Evolutionary conservation across 37 sponge, comb jelly and placozoan species (phyloP).

Genomic region (Petrosia ficiformis): DNA sequence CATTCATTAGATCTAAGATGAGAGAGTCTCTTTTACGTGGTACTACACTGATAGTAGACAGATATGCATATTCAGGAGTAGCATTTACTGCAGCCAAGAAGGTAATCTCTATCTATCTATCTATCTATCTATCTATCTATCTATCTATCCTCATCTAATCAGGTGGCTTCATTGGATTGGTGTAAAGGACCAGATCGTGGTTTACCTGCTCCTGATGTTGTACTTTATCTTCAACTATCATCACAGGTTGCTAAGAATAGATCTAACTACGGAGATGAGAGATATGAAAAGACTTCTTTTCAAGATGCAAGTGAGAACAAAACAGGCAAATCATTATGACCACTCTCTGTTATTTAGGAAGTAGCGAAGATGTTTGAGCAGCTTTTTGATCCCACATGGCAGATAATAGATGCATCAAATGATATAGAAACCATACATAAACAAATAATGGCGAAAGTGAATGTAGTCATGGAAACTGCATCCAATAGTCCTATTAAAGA

Average conservation of each 20-base stretch:
- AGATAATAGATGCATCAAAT: constrained; percentile 53
- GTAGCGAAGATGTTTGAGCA: constrained; percentile 40
- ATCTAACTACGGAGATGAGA: constrained; percentile 72
- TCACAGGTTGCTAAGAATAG: constrained; percentile 51
- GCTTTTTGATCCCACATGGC: constrained; percentile 29
- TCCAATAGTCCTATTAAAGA: neutral
- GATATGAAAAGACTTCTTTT: constrained; percentile 73
- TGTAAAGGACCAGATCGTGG: constrained; percentile 80
- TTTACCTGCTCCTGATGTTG: constrained; percentile 76
- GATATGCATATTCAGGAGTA: constrained; percentile 92
- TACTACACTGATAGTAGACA: constrained; percentile 81
- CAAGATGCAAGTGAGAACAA: too few species aligned
- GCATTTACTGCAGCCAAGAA: constrained; percentile 90
- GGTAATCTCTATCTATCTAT: constrained; percentile 25
- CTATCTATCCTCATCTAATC: neutral
- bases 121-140: neutral
- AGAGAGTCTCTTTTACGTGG: constrained; percentile 41
- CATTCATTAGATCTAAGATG: constrained; percentile 43
- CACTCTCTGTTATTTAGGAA: too few species aligned
- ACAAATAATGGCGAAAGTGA: constrained; percentile 24
- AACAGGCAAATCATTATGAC: too few species aligned
- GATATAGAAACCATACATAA: constrained; percentile 52
- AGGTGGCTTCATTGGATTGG: constrained; percentile 76
- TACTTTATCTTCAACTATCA: constrained; percentile 69
- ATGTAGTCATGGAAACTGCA: constrained; percentile 15